phyloP scores from a whole-genome alignment of 2,888 invertebrate genomes.

The Megalurothrips usitatus region DNA sequence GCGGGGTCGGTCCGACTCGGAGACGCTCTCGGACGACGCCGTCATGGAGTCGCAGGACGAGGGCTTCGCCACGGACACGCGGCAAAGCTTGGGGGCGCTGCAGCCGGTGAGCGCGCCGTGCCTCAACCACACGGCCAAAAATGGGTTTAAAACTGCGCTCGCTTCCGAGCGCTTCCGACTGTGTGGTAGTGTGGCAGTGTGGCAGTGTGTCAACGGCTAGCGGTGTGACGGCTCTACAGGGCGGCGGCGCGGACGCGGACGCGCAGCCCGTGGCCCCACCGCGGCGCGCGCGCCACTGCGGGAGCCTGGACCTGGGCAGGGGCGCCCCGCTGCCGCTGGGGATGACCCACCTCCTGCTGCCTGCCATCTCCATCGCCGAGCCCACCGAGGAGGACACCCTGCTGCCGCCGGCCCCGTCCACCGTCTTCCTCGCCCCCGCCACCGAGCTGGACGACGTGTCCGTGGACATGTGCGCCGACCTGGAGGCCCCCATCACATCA shows the following conservation, averaged over 20 bases:
- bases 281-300: background rate
- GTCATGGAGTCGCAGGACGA: slow-evolving; percentile 69
- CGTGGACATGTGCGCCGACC: background rate
- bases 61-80: slow-evolving; percentile 64
- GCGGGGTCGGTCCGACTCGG: slow-evolving; percentile 65
- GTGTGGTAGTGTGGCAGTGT: no score
- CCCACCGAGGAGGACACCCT: background rate
- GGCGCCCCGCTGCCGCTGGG: slow-evolving; percentile 58
- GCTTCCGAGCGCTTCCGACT: no score
- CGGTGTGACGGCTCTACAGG: no score
- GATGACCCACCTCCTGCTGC: background rate
- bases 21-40: slow-evolving; percentile 68
- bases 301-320: slow-evolving; percentile 71
- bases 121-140: no score
- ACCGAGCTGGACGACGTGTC: slow-evolving; percentile 15
- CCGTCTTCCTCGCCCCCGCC: background rate
- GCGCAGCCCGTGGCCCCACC: background rate
- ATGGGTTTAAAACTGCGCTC: no score
- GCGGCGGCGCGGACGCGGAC: background rate
- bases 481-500: background rate
- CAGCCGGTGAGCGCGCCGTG: slow-evolving; percentile 14
- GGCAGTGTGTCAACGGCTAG: no score
- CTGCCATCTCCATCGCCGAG: background rate
- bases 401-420: background rate
- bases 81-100: slow-evolving; percentile 35